These are phyloP conservation scores for Gadopsis bispinosus DNA, from an alignment of 2,797 vertebrate species.

Conservation along the genomic window DNA sequence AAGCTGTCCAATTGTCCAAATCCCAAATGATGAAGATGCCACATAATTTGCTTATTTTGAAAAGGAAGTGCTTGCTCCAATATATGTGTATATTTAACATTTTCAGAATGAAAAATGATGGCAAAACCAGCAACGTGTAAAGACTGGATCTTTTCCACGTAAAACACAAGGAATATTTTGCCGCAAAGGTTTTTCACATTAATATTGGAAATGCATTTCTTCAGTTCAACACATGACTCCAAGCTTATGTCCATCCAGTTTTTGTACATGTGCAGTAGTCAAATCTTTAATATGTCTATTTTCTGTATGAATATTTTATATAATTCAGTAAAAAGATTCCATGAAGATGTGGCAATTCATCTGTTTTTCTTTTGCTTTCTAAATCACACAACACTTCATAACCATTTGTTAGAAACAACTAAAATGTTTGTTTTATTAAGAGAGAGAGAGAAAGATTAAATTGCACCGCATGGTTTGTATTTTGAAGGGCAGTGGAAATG, in stretches of 20 bases:
- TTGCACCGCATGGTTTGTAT: constrained; percentile 51
- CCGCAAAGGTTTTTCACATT: constrained; percentile 47
- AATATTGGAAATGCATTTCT: constrained; percentile 42
- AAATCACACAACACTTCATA: constrained; percentile 47
- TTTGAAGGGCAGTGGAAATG: constrained; percentile 62
- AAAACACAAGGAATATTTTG: constrained; percentile 66
- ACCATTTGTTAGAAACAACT: constrained; percentile 47
- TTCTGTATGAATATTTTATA: constrained; percentile 34
- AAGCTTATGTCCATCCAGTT: constrained; percentile 29
- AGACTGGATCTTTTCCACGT: constrained; percentile 68
- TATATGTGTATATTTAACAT: constrained; percentile 81
- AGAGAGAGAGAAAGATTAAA: constrained; percentile 29
- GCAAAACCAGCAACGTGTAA: constrained; percentile 61
- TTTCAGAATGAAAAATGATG: constrained; percentile 80
- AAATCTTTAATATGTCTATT: constrained; percentile 21
- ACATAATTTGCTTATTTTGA: constrained; percentile 81
- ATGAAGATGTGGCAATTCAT: constrained; percentile 35
- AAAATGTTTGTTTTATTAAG: constrained; percentile 52
- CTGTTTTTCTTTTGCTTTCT: constrained; percentile 31
- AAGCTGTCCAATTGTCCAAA: constrained; percentile 73
- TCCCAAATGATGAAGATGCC: constrained; percentile 69
- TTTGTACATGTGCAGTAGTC: constrained; percentile 8
- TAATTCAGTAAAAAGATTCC: constrained; percentile 30
- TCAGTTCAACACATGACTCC: constrained; percentile 17
- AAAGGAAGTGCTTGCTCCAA: constrained; percentile 75